Conservation (phyloP, 2,797 vertebrate species). For the Myiotriccus ornatus region DNA sequence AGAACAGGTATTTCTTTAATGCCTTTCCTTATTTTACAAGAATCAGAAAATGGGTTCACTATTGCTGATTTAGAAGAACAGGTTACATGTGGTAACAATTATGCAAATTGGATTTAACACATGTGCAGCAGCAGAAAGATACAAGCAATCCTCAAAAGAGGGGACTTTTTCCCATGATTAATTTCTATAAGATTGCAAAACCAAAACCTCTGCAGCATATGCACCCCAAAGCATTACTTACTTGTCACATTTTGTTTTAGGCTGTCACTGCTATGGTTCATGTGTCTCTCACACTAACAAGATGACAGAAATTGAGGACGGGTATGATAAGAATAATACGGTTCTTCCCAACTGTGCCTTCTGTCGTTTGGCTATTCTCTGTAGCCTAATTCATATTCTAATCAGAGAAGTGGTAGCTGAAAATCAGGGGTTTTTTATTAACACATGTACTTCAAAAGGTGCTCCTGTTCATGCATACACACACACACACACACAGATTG, state of each 20-base stretch:
- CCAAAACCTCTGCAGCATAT: neutral
- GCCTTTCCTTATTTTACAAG: neutral
- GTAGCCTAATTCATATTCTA: constrained; percentile 74
- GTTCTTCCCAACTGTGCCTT: constrained; percentile 45
- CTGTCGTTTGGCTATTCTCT: constrained; percentile 63
- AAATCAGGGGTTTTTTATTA: constrained; percentile 59
- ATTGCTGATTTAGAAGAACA: neutral
- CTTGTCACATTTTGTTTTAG: constrained; percentile 14
- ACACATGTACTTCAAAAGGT: constrained; percentile 27
- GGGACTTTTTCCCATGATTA: neutral
- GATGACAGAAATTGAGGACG: constrained; percentile 38
- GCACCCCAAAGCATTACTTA: constrained; percentile 19
- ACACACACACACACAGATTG: neutral
- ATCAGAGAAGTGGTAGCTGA: constrained; percentile 62
- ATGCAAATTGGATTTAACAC: constrained; percentile 1
- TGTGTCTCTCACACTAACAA: neutral
- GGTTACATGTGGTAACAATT: neutral
- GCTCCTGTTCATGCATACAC: neutral
- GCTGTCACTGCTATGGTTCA: neutral
- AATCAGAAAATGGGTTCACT: neutral
- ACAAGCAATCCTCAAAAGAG: neutral
- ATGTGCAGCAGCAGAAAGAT: neutral
- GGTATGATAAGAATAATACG: constrained; percentile 46
- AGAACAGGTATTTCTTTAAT: neutral
- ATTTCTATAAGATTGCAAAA: neutral